phyloP scores from a whole-genome alignment of 2,113 vertebrate genomes.

The Alaudala cheleensis region DNA sequence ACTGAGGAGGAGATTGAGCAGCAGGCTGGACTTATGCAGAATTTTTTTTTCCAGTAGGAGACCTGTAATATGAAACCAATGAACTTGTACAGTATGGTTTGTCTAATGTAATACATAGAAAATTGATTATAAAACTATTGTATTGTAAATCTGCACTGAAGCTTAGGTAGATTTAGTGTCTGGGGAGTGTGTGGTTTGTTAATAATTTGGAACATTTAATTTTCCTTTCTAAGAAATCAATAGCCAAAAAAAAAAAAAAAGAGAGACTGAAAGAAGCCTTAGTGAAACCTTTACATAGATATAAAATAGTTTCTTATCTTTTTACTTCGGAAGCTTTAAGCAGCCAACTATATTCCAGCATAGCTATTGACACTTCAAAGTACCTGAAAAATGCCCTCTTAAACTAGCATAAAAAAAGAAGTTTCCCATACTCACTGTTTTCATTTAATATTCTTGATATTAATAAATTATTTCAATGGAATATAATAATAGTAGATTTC shows the following conservation, averaged over 20 bases:
- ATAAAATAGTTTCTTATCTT: background rate
- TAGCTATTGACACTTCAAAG: slow-evolving; percentile 4
- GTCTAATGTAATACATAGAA: background rate
- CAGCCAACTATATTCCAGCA: background rate
- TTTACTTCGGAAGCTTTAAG: background rate
- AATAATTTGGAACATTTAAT: background rate
- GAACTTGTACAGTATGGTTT: background rate
- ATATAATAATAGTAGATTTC: slow-evolving; percentile 66
- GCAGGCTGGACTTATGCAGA: background rate
- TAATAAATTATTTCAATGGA: slow-evolving; percentile 72
- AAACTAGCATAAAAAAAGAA: background rate
- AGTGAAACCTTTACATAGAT: background rate
- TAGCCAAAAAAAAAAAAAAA: background rate
- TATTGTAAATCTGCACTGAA: background rate
- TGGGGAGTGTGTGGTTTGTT: background rate
- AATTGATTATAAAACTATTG: background rate
- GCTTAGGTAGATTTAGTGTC: background rate
- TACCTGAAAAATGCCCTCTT: slow-evolving; percentile 21
- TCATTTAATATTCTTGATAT: slow-evolving; percentile 63
- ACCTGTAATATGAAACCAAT: background rate
- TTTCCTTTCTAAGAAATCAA: background rate
- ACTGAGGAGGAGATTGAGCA: background rate
- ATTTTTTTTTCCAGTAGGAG: background rate
- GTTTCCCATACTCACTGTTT: slow-evolving; percentile 28
- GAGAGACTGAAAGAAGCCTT: background rate